Evolutionary conservation across 2,888 invertebrate species (phyloP), one percentile per base, ranked within the genome.

Genomic region (Phortica okadai): DNA sequence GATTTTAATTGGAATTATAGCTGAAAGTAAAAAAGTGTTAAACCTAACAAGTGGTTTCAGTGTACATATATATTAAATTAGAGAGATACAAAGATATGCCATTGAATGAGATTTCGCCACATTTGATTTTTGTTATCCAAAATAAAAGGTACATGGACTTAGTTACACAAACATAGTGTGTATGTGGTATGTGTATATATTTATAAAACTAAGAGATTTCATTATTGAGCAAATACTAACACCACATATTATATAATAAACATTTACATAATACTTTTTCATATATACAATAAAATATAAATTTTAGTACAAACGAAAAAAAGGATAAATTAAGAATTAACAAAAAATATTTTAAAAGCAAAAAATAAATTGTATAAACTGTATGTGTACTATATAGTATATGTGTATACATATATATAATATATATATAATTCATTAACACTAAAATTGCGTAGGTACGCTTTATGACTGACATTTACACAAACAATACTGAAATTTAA

Each of bases 21-120:
- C 54, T n/a, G 54, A 54, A 54, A 54, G 54, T 54, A 14, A n/a
- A 54, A 66, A 41, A 16, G 59, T 59, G 59, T 59, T 14, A 59
- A 59, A 21, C 59, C 59, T 59, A 59, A 59, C 59, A 16, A 59
- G 59, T 59, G 59, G 10, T 66, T 76, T 75, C 44, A 76, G 80
- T 81, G 81, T 82, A 21, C 21, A 87, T 69, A 54, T 58, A 73
- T 74, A 81, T n/a, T 69, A 44, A 69, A 14, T 69, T 33, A 33
- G 33, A 33, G 21, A 59, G 59, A 59, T 59, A 59, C 59, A 59
- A 25, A 59, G 59, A 59, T 59, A 59, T 59, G 59, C 59, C 33
- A 33, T 33, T 33, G 33, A 33, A 33, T 33, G 4, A 33, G 33
- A 33, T 33, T 33, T 33, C 50, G 50, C 50, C 10, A 10, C 11